Conservation (phyloP, 2,888 invertebrate species). For the Aporophyla nigra region DNA sequence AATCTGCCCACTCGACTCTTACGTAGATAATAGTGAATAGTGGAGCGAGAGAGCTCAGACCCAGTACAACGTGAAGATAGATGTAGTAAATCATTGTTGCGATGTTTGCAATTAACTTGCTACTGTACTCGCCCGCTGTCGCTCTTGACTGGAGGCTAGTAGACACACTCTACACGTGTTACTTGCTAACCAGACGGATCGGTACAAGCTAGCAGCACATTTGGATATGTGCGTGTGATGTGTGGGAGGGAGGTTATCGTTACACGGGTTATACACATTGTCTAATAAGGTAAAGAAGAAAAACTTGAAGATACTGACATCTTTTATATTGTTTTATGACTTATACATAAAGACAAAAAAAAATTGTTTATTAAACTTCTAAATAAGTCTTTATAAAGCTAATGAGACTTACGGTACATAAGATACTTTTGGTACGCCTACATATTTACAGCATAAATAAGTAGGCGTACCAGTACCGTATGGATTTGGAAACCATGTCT, state of each 20-base stretch:
- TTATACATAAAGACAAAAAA: too few relatives aligned
- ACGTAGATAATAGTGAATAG: slow-evolving; percentile 71
- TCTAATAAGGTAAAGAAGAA: background rate
- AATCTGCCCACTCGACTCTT: slow-evolving; percentile 69
- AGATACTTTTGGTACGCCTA: too few relatives aligned
- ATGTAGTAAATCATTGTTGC: slow-evolving; percentile 74
- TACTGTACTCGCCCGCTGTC: slow-evolving; percentile 47
- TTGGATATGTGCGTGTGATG: background rate
- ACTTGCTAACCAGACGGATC: slow-evolving; percentile 12
- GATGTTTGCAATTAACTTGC: slow-evolving; percentile 75
- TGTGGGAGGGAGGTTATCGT: slow-evolving; percentile 5
- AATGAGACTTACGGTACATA: too few relatives aligned
- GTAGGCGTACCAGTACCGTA: too few relatives aligned
- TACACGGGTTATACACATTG: slow-evolving; percentile 3
- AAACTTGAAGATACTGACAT: background rate
- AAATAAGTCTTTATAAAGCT: too few relatives aligned
- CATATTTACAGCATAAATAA: too few relatives aligned
- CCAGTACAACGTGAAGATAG: slow-evolving; percentile 62
- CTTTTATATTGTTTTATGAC: too few relatives aligned
- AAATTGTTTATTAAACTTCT: too few relatives aligned
- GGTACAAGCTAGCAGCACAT: slow-evolving; percentile 16
- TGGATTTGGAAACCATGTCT: too few relatives aligned
- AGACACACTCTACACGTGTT: slow-evolving; percentile 47
- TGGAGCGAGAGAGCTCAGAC: slow-evolving; percentile 62
- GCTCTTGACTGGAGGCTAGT: slow-evolving; percentile 47